phyloP scores from a whole-genome alignment of 2,113 vertebrate genomes.

The Ibidorhyncha struthersii region DNA sequence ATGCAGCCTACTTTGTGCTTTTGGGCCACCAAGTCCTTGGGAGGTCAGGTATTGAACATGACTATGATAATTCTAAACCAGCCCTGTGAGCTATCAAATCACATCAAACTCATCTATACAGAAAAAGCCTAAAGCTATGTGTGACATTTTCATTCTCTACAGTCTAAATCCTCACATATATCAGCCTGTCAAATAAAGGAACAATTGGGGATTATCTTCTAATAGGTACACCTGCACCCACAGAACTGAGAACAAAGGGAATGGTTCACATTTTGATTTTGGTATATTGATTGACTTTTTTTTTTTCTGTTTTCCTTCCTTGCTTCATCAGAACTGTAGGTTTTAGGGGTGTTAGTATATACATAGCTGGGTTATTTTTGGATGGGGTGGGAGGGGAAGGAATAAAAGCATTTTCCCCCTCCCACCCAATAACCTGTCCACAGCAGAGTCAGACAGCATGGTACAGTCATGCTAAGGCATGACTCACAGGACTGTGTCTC shows the following conservation, averaged over 20 bases:
- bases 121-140: conserved; percentile 32
- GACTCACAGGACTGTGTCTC: background rate
- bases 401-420: background rate
- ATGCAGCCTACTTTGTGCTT: conserved; percentile 29
- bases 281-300: background rate
- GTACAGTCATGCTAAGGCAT: background rate
- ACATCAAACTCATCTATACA: conserved; percentile 53
- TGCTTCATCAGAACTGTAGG: background rate
- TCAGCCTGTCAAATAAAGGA: conserved; percentile 26
- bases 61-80: conserved; percentile 52
- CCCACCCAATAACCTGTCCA: background rate
- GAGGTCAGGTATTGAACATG: conserved; percentile 54
- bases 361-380: background rate
- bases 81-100: conserved; percentile 46
- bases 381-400: background rate
- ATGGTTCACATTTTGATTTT: background rate
- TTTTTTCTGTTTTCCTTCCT: background rate
- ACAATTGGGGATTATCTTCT: conserved; percentile 37
- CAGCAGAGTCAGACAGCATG: background rate
- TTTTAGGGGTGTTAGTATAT: background rate
- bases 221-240: background rate
- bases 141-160: conserved; percentile 55
- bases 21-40: conserved; percentile 32
- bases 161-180: conserved; percentile 50
- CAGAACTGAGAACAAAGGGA: background rate